phyloP scores from a whole-genome alignment of 1,140 invertebrate genomes.

The Euschistus heros region DNA sequence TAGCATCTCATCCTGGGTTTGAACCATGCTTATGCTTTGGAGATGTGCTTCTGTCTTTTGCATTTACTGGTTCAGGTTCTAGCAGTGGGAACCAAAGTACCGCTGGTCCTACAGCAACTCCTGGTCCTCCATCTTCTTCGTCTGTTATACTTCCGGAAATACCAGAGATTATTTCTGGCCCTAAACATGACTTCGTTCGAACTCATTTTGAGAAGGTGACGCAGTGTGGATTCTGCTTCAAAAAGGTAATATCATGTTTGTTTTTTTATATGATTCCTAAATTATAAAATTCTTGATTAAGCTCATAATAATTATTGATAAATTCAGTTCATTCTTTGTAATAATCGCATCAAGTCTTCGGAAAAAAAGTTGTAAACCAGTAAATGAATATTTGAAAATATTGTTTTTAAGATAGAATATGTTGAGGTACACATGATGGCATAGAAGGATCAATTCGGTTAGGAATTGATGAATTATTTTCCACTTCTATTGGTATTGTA shows the following conservation, averaged over 20 bases:
- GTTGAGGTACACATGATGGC: too few relatives aligned
- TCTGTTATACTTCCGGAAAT: slow-evolving; percentile 27
- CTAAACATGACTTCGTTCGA: slow-evolving; percentile 62
- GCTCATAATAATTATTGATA: too few relatives aligned
- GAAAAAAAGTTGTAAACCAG: too few relatives aligned
- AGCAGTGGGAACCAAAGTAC: slow-evolving; percentile 18
- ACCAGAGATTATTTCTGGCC: neutral
- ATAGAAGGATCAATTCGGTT: too few relatives aligned
- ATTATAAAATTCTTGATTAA: too few relatives aligned
- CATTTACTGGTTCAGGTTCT: slow-evolving; percentile 45
- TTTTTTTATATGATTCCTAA: too few relatives aligned
- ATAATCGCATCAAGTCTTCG: too few relatives aligned
- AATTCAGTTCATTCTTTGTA: too few relatives aligned
- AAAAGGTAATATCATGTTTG: slow-evolving; percentile 52
- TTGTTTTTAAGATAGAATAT: too few relatives aligned
- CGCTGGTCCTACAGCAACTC: slow-evolving; percentile 30
- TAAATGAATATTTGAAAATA: too few relatives aligned
- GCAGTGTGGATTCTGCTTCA: slow-evolving; percentile 82
- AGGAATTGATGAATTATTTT: too few relatives aligned
- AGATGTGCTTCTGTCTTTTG: slow-evolving; percentile 74
- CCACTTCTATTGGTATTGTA: too few relatives aligned
- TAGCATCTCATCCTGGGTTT: slow-evolving; percentile 70
- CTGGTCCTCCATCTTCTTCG: slow-evolving; percentile 22
- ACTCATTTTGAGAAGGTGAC: slow-evolving; percentile 79
- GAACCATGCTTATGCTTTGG: slow-evolving; percentile 82